phyloP scores from a whole-genome alignment of 2,113 vertebrate genomes.

The Istiophorus platypterus region DNA sequence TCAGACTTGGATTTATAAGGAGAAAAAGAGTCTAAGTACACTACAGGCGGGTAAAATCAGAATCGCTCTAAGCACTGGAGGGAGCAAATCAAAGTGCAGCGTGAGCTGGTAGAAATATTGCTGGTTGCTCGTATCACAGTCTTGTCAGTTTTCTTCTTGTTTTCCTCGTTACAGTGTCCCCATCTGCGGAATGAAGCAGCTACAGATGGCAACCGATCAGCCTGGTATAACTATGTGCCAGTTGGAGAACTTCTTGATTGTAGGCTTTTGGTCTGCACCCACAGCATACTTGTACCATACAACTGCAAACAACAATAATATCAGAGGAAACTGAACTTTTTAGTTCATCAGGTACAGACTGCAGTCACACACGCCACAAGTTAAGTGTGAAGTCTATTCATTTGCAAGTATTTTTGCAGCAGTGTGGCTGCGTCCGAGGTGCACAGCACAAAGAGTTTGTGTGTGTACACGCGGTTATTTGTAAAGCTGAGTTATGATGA shows the following conservation, averaged over 20 bases:
- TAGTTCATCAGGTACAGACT: slow-evolving; percentile 27
- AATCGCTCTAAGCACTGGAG: slow-evolving; percentile 87
- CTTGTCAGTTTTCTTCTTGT: slow-evolving; percentile 86
- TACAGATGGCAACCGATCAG: slow-evolving; percentile 59
- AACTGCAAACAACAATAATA: slow-evolving; percentile 35
- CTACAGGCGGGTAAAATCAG: slow-evolving; percentile 87
- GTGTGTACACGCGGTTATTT: slow-evolving; percentile 55
- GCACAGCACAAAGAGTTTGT: neutral
- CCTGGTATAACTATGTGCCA: slow-evolving; percentile 19
- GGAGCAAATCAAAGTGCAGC: slow-evolving; percentile 90
- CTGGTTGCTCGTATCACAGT: slow-evolving; percentile 81
- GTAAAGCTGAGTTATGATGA: slow-evolving; percentile 51
- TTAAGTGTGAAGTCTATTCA: slow-evolving; percentile 12
- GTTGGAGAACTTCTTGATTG: slow-evolving; percentile 51
- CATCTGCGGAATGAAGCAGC: slow-evolving; percentile 69
- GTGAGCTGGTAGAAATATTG: slow-evolving; percentile 82
- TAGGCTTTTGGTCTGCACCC: slow-evolving; percentile 25
- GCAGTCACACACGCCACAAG: slow-evolving; percentile 32
- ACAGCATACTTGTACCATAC: slow-evolving; percentile 1
- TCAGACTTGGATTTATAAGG: slow-evolving; percentile 84
- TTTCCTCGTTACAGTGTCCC: slow-evolving; percentile 82
- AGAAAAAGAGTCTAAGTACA: slow-evolving; percentile 78
- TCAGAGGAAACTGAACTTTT: slow-evolving; percentile 42
- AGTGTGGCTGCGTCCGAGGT: slow-evolving; percentile 7
- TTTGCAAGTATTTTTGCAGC: neutral